phyloP scores from a whole-genome alignment of 2,888 invertebrate species.

The Cephus pulcher region DNA sequence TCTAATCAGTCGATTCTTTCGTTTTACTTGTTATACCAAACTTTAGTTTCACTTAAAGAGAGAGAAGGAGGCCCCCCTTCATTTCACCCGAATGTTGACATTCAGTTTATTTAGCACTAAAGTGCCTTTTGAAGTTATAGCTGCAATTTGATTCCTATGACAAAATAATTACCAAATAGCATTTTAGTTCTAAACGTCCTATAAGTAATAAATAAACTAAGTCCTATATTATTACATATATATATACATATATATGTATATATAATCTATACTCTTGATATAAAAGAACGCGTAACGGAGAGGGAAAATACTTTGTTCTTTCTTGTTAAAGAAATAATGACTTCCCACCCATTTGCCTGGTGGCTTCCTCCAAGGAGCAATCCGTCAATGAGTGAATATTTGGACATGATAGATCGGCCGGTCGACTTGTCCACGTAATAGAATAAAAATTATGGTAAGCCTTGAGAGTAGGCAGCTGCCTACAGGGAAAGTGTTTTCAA shows the following conservation, averaged over 20 bases:
- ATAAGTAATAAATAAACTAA: too few relatives aligned
- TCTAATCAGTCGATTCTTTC: background rate
- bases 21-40: background rate
- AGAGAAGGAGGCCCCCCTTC: background rate
- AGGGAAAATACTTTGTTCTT: background rate
- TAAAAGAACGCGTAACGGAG: background rate
- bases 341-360: background rate
- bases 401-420: background rate
- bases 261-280: too few relatives aligned
- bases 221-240: too few relatives aligned
- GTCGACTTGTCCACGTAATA: background rate
- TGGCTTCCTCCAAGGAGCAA: background rate
- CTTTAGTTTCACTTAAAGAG: background rate
- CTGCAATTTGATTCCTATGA: background rate
- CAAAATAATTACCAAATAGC: too few relatives aligned
- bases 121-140: background rate
- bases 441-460: background rate
- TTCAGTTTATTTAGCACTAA: background rate
- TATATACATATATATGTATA: too few relatives aligned
- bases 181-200: too few relatives aligned
- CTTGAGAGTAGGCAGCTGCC: background rate
- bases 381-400: background rate
- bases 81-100: background rate
- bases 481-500: background rate
- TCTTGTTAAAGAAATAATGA: background rate